These are phyloP conservation scores for Heliopora coerulea DNA, from an alignment of 92 coral and sea anemone species.

Conservation along the genomic window DNA sequence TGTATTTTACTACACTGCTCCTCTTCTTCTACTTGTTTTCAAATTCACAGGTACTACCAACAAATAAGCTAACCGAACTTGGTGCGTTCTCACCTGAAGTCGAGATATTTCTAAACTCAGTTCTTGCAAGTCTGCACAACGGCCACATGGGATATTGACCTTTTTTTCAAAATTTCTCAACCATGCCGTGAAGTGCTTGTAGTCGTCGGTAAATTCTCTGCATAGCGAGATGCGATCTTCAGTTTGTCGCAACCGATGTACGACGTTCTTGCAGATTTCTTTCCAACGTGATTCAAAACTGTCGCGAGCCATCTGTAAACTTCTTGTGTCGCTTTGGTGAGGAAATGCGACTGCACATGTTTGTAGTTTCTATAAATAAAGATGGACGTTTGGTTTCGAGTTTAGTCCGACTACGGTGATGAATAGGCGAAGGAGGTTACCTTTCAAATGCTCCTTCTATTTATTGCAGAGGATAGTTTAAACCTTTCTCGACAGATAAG, in stretches of 20 bases:
- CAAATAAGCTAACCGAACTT: too few relatives aligned
- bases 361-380: slow-evolving; percentile 69
- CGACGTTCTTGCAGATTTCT: slow-evolving; percentile 66
- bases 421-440: too few relatives aligned
- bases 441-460: too few relatives aligned
- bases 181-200: slow-evolving; percentile 80
- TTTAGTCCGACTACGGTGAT: too few relatives aligned
- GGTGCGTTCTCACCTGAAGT: slow-evolving; percentile 21
- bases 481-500: too few relatives aligned
- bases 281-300: slow-evolving; percentile 97
- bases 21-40: too few relatives aligned
- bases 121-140: slow-evolving; percentile 37
- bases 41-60: too few relatives aligned
- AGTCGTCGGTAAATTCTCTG: slow-evolving; percentile 91
- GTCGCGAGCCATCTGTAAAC: slow-evolving; percentile 71
- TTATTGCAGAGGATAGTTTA: too few relatives aligned
- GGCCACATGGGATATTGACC: slow-evolving; percentile 19
- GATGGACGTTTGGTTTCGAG: too few relatives aligned
- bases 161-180: slow-evolving; percentile 62
- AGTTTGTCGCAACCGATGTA: slow-evolving; percentile 70
- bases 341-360: slow-evolving; percentile 83
- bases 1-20: too few relatives aligned
- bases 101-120: slow-evolving; percentile 35
- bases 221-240: slow-evolving; percentile 79
- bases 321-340: slow-evolving; percentile 67